Base-by-base conservation (phyloP, 2,888 invertebrate genomes). In the Ametastegia equiseti region DNA sequence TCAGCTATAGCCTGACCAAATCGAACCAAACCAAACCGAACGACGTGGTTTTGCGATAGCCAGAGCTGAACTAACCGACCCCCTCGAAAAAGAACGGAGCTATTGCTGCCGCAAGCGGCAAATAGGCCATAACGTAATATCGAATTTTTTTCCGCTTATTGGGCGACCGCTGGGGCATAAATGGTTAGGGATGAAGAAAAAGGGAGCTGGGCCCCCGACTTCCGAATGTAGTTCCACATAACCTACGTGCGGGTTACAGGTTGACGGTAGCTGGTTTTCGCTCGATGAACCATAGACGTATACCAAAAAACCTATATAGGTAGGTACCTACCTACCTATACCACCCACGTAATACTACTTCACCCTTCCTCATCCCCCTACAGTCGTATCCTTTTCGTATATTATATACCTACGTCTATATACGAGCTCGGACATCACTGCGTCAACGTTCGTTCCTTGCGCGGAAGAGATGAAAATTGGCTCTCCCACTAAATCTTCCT, bases 141-240 rank as follows among this genome's bases (percentile, higher is more conserved):
- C 75, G 75, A 75, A 54, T 75, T 75, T 75, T 75, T 54, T 54
- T 54, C 47, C 75, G 75, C 75, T 75, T 75, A 75, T 75, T 75
- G 75, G 75, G 27, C 23, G 50, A 75, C 75, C 75, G 75, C 75
- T 75, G 36, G 75, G 75, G 75, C 23, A 75, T 75, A 75, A 75
- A 75, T 75, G 75, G 75, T n/a, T n/a, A n/a, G n/a, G n/a, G n/a
- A n/a, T n/a, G n/a, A n/a, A n/a, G n/a, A n/a, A n/a, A n/a, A n/a
- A n/a, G n/a, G n/a, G n/a, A n/a, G n/a, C n/a, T n/a, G n/a, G n/a
- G n/a, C n/a, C n/a, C n/a, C n/a, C n/a, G 75, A 13, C 54, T 75
- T 75, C 75, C 75, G 54, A 75, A 75, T 75, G 36, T 75, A 75
- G 75, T 75, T 54, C 75, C 36, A 50, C 36, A 50, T 36, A 75